Conservation (phyloP, 2,113 vertebrate genomes). For the Macrotis lagotis region DNA sequence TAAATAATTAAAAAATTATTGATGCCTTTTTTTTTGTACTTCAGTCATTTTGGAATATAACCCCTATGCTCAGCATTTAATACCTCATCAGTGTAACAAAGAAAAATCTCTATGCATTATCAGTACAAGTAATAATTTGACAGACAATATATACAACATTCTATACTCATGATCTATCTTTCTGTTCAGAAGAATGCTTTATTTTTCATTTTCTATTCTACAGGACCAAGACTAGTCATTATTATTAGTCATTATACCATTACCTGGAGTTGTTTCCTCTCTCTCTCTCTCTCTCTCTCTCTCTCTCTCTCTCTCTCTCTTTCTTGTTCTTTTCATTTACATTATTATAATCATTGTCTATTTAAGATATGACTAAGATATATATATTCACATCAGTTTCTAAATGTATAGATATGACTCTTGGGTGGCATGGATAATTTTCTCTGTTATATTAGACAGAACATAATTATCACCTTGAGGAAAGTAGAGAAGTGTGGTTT, state of each 20-base stretch:
- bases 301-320: no score
- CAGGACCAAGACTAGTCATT: background rate
- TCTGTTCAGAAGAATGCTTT: background rate
- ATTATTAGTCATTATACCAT: background rate
- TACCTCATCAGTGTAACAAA: background rate
- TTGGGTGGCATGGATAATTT: background rate
- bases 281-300: no score
- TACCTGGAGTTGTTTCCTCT: background rate
- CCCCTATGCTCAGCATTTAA: background rate
- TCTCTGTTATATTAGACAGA: background rate
- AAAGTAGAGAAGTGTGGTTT: background rate
- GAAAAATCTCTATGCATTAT: background rate
- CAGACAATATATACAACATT: background rate
- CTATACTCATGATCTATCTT: background rate
- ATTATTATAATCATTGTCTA: background rate
- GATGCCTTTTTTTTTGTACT: background rate
- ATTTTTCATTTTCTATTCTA: background rate
- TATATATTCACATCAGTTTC: background rate
- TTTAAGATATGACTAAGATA: background rate
- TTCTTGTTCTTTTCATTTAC: background rate
- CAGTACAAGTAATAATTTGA: background rate
- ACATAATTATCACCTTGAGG: background rate
- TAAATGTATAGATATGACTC: background rate
- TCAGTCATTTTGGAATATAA: background rate
- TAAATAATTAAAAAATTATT: conserved; percentile 18